Percentiles rank a stretch among this genome's conserved stretches.
These are phyloP conservation scores for Burhinus oedicnemus DNA, from an alignment of 2,113 vertebrate genomes.

Conservation along the genomic window DNA sequence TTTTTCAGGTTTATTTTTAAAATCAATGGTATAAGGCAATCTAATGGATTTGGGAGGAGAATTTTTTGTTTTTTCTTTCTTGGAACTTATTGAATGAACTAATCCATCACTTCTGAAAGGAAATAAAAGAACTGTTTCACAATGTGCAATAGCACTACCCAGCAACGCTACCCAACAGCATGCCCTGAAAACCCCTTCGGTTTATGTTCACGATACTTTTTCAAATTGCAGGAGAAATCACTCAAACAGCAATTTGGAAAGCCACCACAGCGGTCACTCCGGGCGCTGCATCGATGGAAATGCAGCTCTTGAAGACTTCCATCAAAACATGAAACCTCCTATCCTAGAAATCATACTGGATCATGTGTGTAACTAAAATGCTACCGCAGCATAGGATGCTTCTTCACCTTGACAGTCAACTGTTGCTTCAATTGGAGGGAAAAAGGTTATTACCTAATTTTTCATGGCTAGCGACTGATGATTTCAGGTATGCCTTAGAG, in stretches of 20 bases:
- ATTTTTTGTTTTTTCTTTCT: not conserved
- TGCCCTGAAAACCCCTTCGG: not conserved
- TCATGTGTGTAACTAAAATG: not conserved
- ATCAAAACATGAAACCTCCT: not conserved
- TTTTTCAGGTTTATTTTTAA: not conserved
- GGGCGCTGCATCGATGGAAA: rapidly evolving
- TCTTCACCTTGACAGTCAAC: not conserved
- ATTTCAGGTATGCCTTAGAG: not conserved
- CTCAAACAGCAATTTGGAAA: not conserved
- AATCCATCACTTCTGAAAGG: constrained; percentile 10
- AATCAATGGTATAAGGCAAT: not conserved
- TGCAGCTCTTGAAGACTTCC: not conserved
- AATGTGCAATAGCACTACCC: not conserved
- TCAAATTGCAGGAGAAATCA: not conserved
- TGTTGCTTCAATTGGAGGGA: not conserved
- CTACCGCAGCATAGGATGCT: not conserved
- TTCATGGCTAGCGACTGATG: not conserved
- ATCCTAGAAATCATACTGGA: not conserved
- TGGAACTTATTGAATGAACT: not conserved
- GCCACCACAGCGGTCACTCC: not conserved
- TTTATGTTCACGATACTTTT: not conserved
- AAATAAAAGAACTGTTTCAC: not conserved
- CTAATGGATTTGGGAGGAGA: not conserved
- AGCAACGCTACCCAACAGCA: not conserved
- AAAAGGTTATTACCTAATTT: not conserved